Evolutionary conservation across 1,140 invertebrate genomes (phyloP), one percentile per base, ranked within the genome.

Genomic region (Penaeus vannamei): DNA sequence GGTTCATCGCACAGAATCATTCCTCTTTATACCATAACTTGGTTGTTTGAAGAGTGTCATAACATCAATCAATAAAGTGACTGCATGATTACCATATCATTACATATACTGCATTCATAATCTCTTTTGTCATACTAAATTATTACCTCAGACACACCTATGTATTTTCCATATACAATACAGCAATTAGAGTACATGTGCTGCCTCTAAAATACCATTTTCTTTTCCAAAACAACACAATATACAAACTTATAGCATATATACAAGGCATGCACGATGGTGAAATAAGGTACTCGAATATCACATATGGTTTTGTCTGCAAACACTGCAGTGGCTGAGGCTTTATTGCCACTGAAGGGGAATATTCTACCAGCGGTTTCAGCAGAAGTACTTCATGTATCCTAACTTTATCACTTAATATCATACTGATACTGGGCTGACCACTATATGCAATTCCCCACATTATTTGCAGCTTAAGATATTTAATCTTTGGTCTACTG

Each of bases 281-380:
- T 87, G 79, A 87, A 69, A 83, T 87, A 87, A 87, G 86, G 86
- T 87, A 87, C 86, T 87, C 86, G 26, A 76, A 46, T 87, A 87
- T 87, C 86, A 87, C 86, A 87, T 87, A 82, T 81, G 80, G 72
- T 76, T 87, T 87, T 32, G 83, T 69, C 72, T 26, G 59, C 64
- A 69, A 83, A 87, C 66, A 69, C 60, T 42, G 62, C 79, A 87
- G 53, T 80, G 77, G 59, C 85, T 61, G 85, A 53, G 61, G 59
- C 77, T 69, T 77, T 32, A 62, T 64, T 69, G 32, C 60, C 60
- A 72, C 66, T 72, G 69, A 76, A 26, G 85, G 85, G 36, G 61
- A 29, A 80, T 42, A 32, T 79, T 86, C 61, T 61, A 32, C 66
- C 61, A 64, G 85, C 62, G 85, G 77, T 60, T 84, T 62, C 62